These are phyloP conservation scores for Hydrotaea diabolus DNA, from an alignment of 2,888 invertebrate species.

Conservation along the genomic window DNA sequence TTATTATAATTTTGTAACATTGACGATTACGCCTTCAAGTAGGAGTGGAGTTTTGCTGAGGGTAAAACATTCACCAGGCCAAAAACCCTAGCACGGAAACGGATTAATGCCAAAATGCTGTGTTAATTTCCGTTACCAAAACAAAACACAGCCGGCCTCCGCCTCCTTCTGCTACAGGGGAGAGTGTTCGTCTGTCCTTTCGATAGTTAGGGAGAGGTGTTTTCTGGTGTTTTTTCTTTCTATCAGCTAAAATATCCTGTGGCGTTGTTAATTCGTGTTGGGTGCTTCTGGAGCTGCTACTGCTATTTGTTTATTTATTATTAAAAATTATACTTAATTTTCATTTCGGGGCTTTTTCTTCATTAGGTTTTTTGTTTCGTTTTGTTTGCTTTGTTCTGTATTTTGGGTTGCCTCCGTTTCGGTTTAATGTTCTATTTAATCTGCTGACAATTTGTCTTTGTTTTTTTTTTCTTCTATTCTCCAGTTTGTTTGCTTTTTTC, in stretches of 20 bases:
- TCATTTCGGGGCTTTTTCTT: conserved; percentile 1
- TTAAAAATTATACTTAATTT: conserved; percentile 37
- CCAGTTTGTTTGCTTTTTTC: neutral
- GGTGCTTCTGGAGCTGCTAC: too few species aligned
- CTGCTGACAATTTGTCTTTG: conserved; percentile 14
- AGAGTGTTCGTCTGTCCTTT: neutral
- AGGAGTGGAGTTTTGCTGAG: neutral
- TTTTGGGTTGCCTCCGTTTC: neutral
- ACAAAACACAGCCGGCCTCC: neutral
- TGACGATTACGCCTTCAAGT: neutral
- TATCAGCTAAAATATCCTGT: neutral
- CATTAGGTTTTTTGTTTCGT: neutral
- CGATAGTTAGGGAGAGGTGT: neutral
- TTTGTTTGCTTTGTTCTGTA: neutral
- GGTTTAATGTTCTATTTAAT: conserved; percentile 5
- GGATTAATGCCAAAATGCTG: neutral
- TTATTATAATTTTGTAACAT: conserved; percentile 12
- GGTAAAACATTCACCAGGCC: conserved; percentile 1
- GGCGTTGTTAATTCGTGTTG: conserved; percentile 21
- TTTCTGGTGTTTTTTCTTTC: neutral
- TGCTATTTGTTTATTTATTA: neutral
- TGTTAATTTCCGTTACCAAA: conserved; percentile 22
- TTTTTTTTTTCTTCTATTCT: neutral
- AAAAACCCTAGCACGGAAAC: neutral
- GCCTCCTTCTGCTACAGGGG: neutral